Percentiles rank a stretch among this genome's conserved stretches.
Evolutionary conservation across 2,888 invertebrate species (phyloP).

Genomic region (Agonum fuliginosum): DNA sequence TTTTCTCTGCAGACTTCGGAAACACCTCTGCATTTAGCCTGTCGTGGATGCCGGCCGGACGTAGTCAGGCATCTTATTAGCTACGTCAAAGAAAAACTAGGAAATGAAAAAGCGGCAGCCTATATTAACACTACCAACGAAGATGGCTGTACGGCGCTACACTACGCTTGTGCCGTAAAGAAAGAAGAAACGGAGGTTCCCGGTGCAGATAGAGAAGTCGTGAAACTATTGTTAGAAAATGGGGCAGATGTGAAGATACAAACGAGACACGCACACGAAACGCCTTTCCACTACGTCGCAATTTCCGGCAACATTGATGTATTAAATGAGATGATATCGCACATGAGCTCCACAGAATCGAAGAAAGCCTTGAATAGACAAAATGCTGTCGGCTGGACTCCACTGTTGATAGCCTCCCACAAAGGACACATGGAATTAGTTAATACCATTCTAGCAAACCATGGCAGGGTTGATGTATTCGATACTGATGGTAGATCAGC

Average conservation of each 20-base stretch:
- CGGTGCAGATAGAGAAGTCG: constrained; percentile 88
- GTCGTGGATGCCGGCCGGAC: constrained; percentile 88
- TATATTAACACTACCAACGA: constrained; percentile 92
- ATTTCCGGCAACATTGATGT: constrained; percentile 97
- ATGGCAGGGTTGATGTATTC: constrained; percentile 99
- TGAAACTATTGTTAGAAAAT: constrained; percentile 90
- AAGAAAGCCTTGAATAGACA: constrained; percentile 96
- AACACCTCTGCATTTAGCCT: constrained; percentile 96
- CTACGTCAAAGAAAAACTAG: constrained; percentile 85
- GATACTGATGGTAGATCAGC: constrained; percentile 97
- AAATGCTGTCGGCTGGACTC: constrained; percentile 97
- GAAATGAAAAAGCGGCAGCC: constrained; percentile 85
- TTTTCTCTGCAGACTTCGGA: constrained; percentile 84
- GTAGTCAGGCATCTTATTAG: constrained; percentile 91
- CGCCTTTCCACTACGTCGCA: constrained; percentile 96
- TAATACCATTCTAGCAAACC: constrained; percentile 90
- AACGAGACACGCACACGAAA: constrained; percentile 91
- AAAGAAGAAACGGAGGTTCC: constrained; percentile 86
- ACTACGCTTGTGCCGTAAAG: constrained; percentile 93
- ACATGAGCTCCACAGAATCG: constrained; percentile 92
- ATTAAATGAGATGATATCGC: constrained; percentile 93
- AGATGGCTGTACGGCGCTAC: constrained; percentile 93
- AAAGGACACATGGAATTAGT: constrained; percentile 97
- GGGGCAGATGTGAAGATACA: constrained; percentile 92
- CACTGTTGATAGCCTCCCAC: constrained; percentile 95